Evolutionary conservation across 2,113 vertebrate species (phyloP).

Genomic region (Seriola quinqueradiata): DNA sequence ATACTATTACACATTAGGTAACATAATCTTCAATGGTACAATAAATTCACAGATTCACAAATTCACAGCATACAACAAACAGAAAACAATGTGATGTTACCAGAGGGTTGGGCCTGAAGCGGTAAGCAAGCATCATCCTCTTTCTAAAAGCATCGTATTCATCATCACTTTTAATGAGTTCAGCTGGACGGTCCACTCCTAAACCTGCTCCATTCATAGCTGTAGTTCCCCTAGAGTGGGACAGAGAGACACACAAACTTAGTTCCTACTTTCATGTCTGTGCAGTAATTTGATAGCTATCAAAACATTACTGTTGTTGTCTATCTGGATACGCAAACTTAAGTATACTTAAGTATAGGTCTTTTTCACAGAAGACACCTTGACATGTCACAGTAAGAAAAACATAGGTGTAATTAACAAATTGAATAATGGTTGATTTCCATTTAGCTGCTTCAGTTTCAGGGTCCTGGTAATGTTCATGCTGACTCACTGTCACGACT

Average conservation of each 20-base stretch:
- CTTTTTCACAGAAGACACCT: neutral
- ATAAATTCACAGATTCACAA: neutral
- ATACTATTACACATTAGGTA: neutral
- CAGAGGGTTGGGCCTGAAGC: constrained; percentile 96
- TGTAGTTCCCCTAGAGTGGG: constrained; percentile 86
- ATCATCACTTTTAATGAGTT: constrained; percentile 90
- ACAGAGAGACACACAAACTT: constrained; percentile 5
- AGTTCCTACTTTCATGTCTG: neutral
- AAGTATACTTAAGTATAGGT: neutral
- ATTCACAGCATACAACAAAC: constrained; percentile 1
- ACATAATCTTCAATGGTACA: neutral
- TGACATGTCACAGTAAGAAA: neutral
- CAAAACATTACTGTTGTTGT: neutral
- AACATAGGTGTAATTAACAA: neutral
- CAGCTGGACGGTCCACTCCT: constrained; percentile 93
- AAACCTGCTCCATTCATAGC: constrained; percentile 93
- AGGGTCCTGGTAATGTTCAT: neutral
- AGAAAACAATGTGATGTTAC: constrained; percentile 74
- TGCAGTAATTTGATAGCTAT: neutral
- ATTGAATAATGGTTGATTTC: neutral
- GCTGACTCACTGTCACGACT: neutral
- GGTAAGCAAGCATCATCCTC: constrained; percentile 98
- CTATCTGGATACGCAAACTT: neutral
- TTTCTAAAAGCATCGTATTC: constrained; percentile 98
- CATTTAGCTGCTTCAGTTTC: neutral